These are phyloP conservation scores for Pampus argenteus DNA, from an alignment of 2,797 vertebrate genomes.

Conservation along the genomic window DNA sequence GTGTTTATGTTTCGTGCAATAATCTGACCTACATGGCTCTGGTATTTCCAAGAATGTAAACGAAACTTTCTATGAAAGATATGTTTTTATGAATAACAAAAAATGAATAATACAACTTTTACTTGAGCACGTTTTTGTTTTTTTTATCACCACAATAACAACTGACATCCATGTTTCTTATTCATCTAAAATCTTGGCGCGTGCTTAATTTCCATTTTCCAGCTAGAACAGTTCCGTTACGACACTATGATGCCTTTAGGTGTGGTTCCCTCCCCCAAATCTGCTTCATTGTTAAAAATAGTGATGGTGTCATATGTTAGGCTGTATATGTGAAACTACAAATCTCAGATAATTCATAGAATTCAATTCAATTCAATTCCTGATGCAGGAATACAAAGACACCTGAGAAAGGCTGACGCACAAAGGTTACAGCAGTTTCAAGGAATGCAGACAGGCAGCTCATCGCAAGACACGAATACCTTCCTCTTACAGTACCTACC, in stretches of 20 bases:
- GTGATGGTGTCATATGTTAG: conserved; percentile 7
- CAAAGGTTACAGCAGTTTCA: neutral
- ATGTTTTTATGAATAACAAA: neutral
- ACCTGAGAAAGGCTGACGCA: conserved; percentile 9
- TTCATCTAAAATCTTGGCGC: conserved; percentile 2
- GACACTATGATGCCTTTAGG: conserved; percentile 7
- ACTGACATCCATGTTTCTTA: neutral
- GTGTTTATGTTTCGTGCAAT: conserved; percentile 4
- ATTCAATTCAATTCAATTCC: neutral
- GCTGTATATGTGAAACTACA: neutral
- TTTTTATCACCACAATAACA: conserved; percentile 15
- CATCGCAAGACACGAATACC: conserved; percentile 14
- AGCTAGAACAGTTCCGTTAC: neutral
- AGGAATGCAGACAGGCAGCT: conserved; percentile 63
- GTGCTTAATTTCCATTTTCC: conserved; percentile 14
- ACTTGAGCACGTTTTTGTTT: too few species aligned
- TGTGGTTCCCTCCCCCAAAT: conserved; percentile 10
- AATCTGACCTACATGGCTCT: neutral
- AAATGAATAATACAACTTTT: neutral
- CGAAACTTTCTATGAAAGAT: neutral
- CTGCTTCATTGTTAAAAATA: conserved; percentile 1
- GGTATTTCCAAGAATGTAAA: conserved; percentile 27
- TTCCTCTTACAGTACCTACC: too few species aligned
- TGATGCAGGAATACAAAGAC: conserved; percentile 39
- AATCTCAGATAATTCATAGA: neutral